A percentile compares a stretch with the other conserved stretches of the same genome.
phyloP scores from a whole-genome alignment of 2,888 invertebrate species.

The Phaedon cochleariae region DNA sequence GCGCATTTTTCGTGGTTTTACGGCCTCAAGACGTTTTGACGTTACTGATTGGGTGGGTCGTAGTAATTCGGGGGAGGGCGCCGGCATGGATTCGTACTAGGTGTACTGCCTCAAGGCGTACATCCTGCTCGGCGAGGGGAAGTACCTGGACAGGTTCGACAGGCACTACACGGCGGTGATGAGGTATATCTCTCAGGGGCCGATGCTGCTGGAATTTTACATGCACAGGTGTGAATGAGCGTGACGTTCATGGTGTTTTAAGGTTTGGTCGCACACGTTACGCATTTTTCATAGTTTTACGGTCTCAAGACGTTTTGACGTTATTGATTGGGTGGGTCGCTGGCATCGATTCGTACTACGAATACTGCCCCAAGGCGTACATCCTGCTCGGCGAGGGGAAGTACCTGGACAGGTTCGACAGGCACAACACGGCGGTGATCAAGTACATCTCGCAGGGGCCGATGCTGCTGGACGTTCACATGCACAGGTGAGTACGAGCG shows the following conservation, averaged over 20 bases:
- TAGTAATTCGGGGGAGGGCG: slow-evolving; percentile 98
- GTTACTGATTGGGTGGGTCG: slow-evolving; percentile 98
- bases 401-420: slow-evolving; percentile 92
- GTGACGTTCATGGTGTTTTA: too few relatives aligned
- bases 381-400: slow-evolving; percentile 93
- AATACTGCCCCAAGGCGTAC: slow-evolving; percentile 97
- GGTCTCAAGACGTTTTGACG: too few relatives aligned
- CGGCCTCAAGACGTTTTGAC: too few relatives aligned
- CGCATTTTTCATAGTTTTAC: slow-evolving; percentile 1
- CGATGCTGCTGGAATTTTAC: slow-evolving; percentile 92
- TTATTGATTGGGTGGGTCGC: slow-evolving; percentile 99
- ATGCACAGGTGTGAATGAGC: slow-evolving; percentile 77
- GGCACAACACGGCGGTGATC: slow-evolving; percentile 96
- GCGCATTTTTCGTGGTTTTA: slow-evolving; percentile 2
- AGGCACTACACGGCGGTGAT: slow-evolving; percentile 95
- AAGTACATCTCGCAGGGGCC: slow-evolving; percentile 95
- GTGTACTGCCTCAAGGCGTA: slow-evolving; percentile 98
- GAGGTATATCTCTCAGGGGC: slow-evolving; percentile 95
- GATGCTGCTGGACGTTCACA: slow-evolving; percentile 91
- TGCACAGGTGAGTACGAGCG: slow-evolving; percentile 76
- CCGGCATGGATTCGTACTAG: slow-evolving; percentile 98
- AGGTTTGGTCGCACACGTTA: too few relatives aligned
- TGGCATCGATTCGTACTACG: slow-evolving; percentile 98
- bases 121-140: slow-evolving; percentile 92
- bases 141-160: slow-evolving; percentile 93